phyloP scores from a whole-genome alignment of 2,797 vertebrate genomes.

The Lophotriccus pileatus region DNA sequence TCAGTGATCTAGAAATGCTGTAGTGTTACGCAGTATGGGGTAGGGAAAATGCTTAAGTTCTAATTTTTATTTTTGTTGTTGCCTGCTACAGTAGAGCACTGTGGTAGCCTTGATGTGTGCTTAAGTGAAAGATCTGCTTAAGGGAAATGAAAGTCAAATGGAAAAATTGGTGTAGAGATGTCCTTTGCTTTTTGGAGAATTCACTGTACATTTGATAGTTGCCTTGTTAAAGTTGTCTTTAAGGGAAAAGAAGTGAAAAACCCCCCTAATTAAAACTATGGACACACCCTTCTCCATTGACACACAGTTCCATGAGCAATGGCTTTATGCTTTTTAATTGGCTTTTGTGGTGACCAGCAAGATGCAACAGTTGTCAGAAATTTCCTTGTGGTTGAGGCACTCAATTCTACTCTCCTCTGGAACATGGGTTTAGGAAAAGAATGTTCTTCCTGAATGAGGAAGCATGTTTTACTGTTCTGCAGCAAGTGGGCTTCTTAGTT shows the following conservation, averaged over 20 bases:
- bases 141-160: not conserved
- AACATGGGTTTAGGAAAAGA: not conserved
- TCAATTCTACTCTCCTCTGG: not conserved
- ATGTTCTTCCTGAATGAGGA: not conserved
- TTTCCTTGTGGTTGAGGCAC: not conserved
- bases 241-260: not conserved
- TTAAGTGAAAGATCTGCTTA: not conserved
- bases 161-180: not conserved
- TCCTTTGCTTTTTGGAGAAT: not conserved
- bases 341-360: not conserved
- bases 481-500: not conserved
- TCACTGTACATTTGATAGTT: not conserved
- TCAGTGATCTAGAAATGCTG: not conserved
- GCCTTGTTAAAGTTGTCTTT: not conserved
- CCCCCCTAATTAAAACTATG: not conserved
- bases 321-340: not conserved
- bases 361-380: not conserved
- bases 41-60: not conserved
- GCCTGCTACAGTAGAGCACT: not conserved
- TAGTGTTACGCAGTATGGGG: not conserved
- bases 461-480: not conserved
- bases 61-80: not conserved
- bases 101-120: not conserved
- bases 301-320: not conserved
- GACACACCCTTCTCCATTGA: not conserved